A percentile compares a stretch with the other conserved stretches of the same genome.
These are phyloP conservation scores for Dicyrtomina minuta DNA, from an alignment of 2,888 invertebrate species.

Conservation along the genomic window DNA sequence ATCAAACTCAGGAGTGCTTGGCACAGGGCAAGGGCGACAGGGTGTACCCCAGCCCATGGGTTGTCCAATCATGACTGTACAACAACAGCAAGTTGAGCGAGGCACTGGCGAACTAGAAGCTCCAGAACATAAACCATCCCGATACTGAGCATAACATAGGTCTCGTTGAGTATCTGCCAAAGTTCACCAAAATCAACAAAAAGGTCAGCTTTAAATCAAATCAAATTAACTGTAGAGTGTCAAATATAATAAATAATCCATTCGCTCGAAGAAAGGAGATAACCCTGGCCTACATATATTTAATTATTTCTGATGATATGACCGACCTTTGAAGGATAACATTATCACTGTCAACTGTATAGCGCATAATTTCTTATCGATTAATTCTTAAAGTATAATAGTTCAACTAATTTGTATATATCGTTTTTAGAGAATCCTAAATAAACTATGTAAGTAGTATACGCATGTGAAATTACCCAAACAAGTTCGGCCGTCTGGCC, in stretches of 20 bases:
- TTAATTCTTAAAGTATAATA: background rate
- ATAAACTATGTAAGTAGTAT: background rate
- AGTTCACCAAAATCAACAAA: slow-evolving; percentile 3
- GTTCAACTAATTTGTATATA: too few species aligned
- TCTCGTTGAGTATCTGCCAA: slow-evolving; percentile 74
- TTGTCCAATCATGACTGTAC: slow-evolving; percentile 66
- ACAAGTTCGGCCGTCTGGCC: slow-evolving; percentile 76
- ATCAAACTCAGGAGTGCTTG: slow-evolving; percentile 69
- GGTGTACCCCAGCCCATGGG: slow-evolving; percentile 78
- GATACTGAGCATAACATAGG: slow-evolving; percentile 76
- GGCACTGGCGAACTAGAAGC: slow-evolving; percentile 76
- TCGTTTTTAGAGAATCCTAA: too few species aligned
- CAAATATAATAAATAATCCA: background rate
- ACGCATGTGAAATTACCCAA: slow-evolving; percentile 68
- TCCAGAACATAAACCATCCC: slow-evolving; percentile 74
- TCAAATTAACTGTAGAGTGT: background rate
- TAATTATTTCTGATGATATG: background rate
- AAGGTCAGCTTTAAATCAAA: background rate
- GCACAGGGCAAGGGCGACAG: slow-evolving; percentile 74
- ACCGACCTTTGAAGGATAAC: background rate
- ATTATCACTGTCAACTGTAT: slow-evolving; percentile 7
- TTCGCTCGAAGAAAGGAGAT: background rate
- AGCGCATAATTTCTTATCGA: background rate
- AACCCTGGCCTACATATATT: slow-evolving; percentile 21
- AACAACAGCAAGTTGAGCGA: slow-evolving; percentile 82